phyloP scores from a whole-genome alignment of 2,113 vertebrate genomes.

The Mustela lutreola region DNA sequence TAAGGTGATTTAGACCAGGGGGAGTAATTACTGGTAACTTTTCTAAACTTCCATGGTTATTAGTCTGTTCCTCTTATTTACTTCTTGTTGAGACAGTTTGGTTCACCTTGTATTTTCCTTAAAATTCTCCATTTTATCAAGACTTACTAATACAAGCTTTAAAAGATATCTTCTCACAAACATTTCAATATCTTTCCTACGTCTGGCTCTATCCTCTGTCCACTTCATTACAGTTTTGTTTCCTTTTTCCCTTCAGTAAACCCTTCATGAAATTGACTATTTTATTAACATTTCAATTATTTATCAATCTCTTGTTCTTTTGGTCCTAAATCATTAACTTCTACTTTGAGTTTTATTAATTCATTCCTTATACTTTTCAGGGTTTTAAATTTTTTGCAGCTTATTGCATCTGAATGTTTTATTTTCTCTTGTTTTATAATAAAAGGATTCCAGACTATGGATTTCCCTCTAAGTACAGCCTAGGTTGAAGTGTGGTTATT shows the following conservation, averaged over 20 bases:
- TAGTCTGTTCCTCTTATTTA: background rate
- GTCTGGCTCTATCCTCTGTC: background rate
- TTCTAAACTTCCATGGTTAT: background rate
- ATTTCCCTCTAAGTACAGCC: background rate
- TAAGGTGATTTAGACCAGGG: background rate
- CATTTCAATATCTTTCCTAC: background rate
- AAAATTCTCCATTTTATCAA: slow-evolving; percentile 27
- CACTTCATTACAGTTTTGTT: background rate
- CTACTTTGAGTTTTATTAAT: slow-evolving; percentile 29
- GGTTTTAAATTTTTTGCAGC: background rate
- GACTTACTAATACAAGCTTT: background rate
- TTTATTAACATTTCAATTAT: slow-evolving; percentile 52
- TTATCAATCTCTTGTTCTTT: background rate
- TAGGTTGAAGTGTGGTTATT: background rate
- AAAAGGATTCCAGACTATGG: background rate
- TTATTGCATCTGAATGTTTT: slow-evolving; percentile 24
- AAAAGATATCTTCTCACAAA: background rate
- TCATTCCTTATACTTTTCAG: background rate
- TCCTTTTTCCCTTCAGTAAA: slow-evolving; percentile 25
- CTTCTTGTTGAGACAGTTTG: background rate
- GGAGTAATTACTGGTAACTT: background rate
- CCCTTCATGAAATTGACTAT: background rate
- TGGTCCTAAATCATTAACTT: slow-evolving; percentile 14
- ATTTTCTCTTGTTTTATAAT: background rate
- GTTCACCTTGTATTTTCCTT: background rate